Percentiles rank a stretch among this genome's conserved stretches.
Evolutionary conservation across 2,113 vertebrate genomes (phyloP).

Genomic region (Pelodiscus sinensis): DNA sequence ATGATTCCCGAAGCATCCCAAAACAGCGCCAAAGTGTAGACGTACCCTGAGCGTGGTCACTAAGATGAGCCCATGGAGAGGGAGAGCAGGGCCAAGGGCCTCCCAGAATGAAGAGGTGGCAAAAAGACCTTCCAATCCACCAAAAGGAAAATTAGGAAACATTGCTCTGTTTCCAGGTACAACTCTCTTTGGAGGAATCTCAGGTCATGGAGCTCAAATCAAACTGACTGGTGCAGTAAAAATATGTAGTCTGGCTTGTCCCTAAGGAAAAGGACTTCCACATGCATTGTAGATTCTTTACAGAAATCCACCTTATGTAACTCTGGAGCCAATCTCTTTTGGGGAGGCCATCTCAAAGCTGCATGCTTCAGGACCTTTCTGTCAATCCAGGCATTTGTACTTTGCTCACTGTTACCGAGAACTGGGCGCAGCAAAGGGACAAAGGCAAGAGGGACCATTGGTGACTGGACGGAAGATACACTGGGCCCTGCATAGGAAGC

Average conservation of each 20-base stretch:
- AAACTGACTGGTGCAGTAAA: neutral
- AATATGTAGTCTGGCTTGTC: neutral
- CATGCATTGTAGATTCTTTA: neutral
- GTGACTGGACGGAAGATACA: neutral
- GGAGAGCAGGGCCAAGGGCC: neutral
- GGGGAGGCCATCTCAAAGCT: neutral
- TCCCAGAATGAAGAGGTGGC: neutral
- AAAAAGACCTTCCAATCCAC: neutral
- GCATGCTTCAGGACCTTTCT: neutral
- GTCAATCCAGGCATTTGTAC: neutral
- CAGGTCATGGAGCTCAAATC: neutral
- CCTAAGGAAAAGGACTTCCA: neutral
- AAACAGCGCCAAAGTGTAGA: no score
- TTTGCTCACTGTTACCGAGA: neutral
- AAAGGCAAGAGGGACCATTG: neutral
- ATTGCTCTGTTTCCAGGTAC: neutral
- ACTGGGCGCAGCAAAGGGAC: neutral
- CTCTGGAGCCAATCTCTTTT: neutral
- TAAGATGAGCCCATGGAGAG: neutral
- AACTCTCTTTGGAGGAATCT: neutral
- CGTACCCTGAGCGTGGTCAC: neutral
- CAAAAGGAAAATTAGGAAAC: neutral
- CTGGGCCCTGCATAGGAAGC: neutral
- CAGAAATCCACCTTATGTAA: neutral
- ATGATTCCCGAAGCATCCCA: no score